Percentiles rank a stretch among this genome's conserved stretches.
Conservation (phyloP, 64 coral and sea anemone species). For the Catalaphyllia jardinei region DNA sequence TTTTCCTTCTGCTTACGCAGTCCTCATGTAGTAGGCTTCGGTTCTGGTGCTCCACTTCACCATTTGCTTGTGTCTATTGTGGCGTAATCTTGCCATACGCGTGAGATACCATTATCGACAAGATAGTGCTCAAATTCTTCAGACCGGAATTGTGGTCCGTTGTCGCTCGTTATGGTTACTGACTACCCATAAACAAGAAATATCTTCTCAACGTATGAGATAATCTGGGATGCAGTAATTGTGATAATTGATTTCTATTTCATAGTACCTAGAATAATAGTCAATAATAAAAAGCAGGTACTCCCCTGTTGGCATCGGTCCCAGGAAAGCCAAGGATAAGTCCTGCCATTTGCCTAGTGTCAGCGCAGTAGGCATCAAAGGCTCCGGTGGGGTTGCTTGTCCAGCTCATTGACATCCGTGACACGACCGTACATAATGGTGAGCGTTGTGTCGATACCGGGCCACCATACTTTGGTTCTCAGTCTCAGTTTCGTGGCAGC, state of each 20-base stretch:
- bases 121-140: no score
- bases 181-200: neutral
- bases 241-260: neutral
- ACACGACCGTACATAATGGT: neutral
- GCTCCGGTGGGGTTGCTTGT: neutral
- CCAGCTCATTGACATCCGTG: neutral
- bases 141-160: no score
- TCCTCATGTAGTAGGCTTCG: constrained; percentile 4
- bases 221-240: neutral
- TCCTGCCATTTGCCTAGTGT: neutral
- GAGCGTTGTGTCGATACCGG: neutral
- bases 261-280: no score
- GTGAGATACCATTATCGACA: neutral
- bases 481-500: neutral
- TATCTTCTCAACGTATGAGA: neutral
- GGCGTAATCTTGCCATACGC: neutral
- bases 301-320: neutral
- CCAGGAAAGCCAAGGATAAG: neutral
- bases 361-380: neutral
- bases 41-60: constrained; percentile 35
- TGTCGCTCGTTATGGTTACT: neutral
- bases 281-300: neutral
- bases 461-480: neutral
- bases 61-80: constrained; percentile 6
- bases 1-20: constrained; percentile 19